Base-by-base conservation (phyloP, 2,797 vertebrate genomes). In the Carcharodon carcharias region DNA sequence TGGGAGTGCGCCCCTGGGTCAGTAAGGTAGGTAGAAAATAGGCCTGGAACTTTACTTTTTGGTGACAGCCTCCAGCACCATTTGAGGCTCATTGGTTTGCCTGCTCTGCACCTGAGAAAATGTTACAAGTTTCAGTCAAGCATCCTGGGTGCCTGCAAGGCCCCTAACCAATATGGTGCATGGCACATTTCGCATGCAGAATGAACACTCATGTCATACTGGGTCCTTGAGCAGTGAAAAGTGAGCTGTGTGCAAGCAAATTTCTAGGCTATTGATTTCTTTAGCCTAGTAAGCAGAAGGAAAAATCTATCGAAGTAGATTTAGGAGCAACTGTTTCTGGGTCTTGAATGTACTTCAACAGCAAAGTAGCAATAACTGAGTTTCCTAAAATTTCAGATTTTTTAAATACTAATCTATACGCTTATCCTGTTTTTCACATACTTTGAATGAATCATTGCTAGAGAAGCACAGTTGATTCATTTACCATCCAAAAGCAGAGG, bases 401-500 rank as follows among this genome's bases (percentile, higher is more conserved):
- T 45, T 28, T 26, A 67, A 50, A 67, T 69, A 50, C 65, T 26
- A 56, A 88, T 88, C 45, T 56, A 45, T 88, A 56, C 88, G 45
- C 82, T 94, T 67, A 40, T 63, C 58, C 92, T 94, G 92, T 67
- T 94, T 31, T 21, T 40, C 40, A 50, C 92, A 50, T 95, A 67
- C 63, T 67, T 95, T 67, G 91, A 93, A 93, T 93, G 56, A 67
- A 63, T 93, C 63, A 93, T 67, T 69, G 65, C 92, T 40, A 28
- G 40, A 69, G n/a, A 95, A 95, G 65, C n/a, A 95, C 92, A 69
- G 18, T 95, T 16, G 40, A 95, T 50, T 69, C 92, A 95, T 95
- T 95, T 95, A 95, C 92, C 92, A 69, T 95, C 63, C 28, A 95
- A 69, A 91, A 91, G 88, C 91, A 93, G 91, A 14, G 23, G 18